These are phyloP conservation scores for Seison nebaliae DNA, from an alignment of 1,140 invertebrate genomes.

Conservation along the genomic window DNA sequence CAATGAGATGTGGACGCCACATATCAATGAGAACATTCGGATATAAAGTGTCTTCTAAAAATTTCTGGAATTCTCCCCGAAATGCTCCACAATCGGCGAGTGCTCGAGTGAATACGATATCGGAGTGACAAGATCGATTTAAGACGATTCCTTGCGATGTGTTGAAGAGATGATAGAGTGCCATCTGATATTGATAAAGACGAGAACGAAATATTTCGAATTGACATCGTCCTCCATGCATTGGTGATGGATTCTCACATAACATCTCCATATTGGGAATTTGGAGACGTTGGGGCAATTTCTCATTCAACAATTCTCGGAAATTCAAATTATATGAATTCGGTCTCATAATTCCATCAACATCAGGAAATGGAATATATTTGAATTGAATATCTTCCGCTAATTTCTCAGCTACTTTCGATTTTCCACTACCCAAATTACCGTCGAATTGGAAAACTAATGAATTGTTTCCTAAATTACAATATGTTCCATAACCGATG, in stretches of 20 bases:
- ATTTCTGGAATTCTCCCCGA: conserved; percentile 1
- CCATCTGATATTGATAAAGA: no score
- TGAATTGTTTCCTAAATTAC: conserved; percentile 6
- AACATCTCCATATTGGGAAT: no score
- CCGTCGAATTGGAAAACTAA: conserved; percentile 8
- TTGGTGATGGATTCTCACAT: no score
- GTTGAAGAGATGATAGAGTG: conserved; percentile 9
- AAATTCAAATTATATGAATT: no score
- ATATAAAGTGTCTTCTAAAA: not conserved
- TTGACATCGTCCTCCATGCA: no score
- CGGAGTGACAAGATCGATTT: conserved; percentile 2
- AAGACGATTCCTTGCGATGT: conserved; percentile 10
- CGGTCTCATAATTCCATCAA: no score
- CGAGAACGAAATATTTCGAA: no score
- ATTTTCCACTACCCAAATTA: conserved; percentile 11
- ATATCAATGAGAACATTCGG: conserved; percentile 9
- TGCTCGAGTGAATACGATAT: conserved; percentile 8
- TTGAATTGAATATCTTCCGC: conserved; percentile 9
- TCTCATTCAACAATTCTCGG: no score
- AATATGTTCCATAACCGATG: conserved; percentile 6
- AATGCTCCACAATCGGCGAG: conserved; percentile 3
- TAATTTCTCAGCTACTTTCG: conserved; percentile 7
- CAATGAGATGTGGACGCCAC: conserved; percentile 10
- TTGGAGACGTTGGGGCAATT: no score
- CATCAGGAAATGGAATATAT: conserved; percentile 4